Evolutionary conservation across 37 sponge, comb jelly and placozoan genomes (phyloP).

Genomic region (Axinella damicornis): DNA sequence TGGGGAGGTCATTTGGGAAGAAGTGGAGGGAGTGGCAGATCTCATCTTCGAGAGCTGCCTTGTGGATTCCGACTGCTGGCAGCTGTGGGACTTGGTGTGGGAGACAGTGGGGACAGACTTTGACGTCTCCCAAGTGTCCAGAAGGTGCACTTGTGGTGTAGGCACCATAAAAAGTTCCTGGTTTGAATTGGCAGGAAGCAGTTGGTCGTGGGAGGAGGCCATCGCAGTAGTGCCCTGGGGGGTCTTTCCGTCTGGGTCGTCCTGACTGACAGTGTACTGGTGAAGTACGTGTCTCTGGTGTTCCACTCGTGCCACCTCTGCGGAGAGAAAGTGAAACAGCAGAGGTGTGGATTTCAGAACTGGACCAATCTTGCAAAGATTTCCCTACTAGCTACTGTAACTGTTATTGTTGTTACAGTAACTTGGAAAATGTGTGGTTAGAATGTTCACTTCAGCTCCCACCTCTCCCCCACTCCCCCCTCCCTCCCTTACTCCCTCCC

Average conservation of each 20-base stretch:
- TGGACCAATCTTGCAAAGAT: no score
- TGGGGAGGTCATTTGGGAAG: background rate
- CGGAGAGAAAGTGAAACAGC: no score
- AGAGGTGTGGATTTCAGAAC: no score
- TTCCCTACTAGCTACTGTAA: no score
- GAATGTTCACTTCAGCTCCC: no score
- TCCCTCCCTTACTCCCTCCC: no score
- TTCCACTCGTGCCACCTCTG: background rate
- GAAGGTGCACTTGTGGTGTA: constrained; percentile 30
- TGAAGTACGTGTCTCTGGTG: constrained; percentile 32
- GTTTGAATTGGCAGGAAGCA: background rate
- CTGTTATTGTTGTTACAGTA: no score
- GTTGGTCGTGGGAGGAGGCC: background rate
- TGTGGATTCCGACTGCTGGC: background rate
- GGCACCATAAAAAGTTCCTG: background rate
- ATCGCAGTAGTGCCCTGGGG: background rate
- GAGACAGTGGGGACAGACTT: constrained; percentile 9
- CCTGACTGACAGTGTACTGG: background rate
- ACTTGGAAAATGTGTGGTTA: no score
- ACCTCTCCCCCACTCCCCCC: no score
- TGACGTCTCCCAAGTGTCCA: constrained; percentile 20
- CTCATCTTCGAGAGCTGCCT: no score
- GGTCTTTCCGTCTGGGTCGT: background rate
- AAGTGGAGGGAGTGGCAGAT: background rate
- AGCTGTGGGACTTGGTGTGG: constrained; percentile 23